These are phyloP conservation scores for Caloenas nicobarica DNA, from an alignment of 2,113 vertebrate genomes.

Conservation along the genomic window DNA sequence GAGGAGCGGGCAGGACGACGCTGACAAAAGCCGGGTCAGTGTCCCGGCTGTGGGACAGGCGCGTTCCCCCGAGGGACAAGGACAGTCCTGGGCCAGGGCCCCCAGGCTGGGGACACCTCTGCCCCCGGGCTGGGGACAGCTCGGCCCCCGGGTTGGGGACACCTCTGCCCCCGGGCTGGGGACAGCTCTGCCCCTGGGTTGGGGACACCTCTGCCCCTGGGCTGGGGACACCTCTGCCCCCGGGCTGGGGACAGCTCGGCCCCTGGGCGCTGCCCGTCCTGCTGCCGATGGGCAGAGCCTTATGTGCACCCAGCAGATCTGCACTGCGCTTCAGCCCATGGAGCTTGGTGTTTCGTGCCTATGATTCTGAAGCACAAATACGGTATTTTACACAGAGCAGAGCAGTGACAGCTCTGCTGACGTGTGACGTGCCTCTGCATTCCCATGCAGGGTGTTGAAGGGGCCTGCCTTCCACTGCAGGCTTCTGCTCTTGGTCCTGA, in stretches of 20 bases:
- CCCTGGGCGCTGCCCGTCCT: background rate
- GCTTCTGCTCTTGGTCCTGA: background rate
- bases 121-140: too few relatives aligned
- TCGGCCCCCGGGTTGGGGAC: too few relatives aligned
- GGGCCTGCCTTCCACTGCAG: background rate
- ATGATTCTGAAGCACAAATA: background rate
- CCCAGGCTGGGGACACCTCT: too few relatives aligned
- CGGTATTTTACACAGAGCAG: background rate
- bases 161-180: too few relatives aligned
- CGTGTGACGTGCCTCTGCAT: background rate
- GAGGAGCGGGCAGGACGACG: background rate
- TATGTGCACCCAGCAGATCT: background rate
- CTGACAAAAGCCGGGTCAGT: background rate
- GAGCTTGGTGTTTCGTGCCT: background rate
- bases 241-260: too few relatives aligned
- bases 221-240: too few relatives aligned
- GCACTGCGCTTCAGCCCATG: background rate
- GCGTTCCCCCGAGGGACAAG: rapidly evolving
- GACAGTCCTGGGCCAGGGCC: background rate
- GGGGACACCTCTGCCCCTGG: too few relatives aligned
- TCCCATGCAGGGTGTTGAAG: background rate
- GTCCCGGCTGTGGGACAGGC: background rate
- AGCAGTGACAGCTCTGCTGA: background rate
- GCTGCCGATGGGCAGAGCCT: background rate
- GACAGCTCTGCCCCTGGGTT: too few relatives aligned